Conservation (phyloP, 2,797 vertebrate genomes). For the Enteromius radiatus region DNA sequence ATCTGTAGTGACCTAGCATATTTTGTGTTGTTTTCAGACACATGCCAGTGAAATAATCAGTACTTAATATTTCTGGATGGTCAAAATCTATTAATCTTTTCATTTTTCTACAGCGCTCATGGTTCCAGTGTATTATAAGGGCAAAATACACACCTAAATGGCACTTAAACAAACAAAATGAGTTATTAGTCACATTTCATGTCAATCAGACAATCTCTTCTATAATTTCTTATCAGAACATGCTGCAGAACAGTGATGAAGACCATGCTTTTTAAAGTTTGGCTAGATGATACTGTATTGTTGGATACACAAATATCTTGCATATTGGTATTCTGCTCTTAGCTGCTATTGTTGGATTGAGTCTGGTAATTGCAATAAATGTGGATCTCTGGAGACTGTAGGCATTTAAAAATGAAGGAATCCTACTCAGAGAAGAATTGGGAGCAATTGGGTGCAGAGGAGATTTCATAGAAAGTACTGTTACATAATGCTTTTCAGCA, state of each 20-base stretch:
- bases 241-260: background rate
- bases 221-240: background rate
- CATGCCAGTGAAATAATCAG: background rate
- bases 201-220: background rate
- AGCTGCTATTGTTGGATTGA: background rate
- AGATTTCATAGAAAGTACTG: background rate
- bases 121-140: background rate
- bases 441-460: background rate
- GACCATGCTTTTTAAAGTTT: background rate
- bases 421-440: background rate
- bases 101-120: background rate
- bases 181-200: background rate
- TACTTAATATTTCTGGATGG: background rate
- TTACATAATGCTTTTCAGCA: background rate
- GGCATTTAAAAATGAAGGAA: slow-evolving; percentile 4
- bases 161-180: background rate
- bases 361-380: slow-evolving; percentile 4
- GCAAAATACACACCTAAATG: background rate
- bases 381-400: background rate
- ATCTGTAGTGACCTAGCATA: background rate
- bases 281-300: slow-evolving; percentile 2
- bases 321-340: background rate
- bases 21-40: background rate
- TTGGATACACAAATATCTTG: background rate
- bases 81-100: background rate